phyloP scores from a whole-genome alignment of 2,797 vertebrate species.

The Enteromius paludinosus region DNA sequence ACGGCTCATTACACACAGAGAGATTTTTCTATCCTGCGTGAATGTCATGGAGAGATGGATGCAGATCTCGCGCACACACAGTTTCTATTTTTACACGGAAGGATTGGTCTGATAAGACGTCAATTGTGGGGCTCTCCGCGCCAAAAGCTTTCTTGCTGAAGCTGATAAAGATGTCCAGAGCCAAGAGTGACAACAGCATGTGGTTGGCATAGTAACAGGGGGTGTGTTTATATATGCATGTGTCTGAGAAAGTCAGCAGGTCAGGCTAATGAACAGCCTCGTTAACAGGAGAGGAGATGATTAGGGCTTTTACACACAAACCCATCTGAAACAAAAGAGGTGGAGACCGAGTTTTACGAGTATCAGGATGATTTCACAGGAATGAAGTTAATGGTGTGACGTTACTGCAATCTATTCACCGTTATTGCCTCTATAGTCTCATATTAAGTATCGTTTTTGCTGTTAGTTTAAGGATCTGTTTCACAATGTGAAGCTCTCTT shows the following conservation, averaged over 20 bases:
- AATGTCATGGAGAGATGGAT: constrained; percentile 50
- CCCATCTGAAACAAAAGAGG: constrained; percentile 70
- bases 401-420: constrained; percentile 12
- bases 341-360: constrained; percentile 15
- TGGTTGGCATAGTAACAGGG: constrained; percentile 13
- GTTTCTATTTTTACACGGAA: constrained; percentile 37
- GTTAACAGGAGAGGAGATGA: constrained; percentile 52
- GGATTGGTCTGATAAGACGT: constrained; percentile 40
- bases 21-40: constrained; percentile 36
- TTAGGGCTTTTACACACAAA: constrained; percentile 83
- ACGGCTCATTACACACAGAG: constrained; percentile 41
- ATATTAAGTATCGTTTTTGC: not conserved
- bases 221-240: constrained; percentile 1
- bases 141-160: constrained; percentile 38
- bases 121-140: constrained; percentile 18
- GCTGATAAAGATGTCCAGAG: constrained; percentile 45
- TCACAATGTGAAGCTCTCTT: constrained; percentile 2
- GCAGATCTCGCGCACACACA: constrained; percentile 19
- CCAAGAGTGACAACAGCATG: constrained; percentile 37
- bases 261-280: constrained; percentile 37
- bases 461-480: constrained; percentile 3
- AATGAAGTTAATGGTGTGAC: constrained; percentile 4
- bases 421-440: not conserved
- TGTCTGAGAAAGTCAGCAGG: constrained; percentile 12
- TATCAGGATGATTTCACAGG: constrained; percentile 23